Base-by-base conservation (phyloP, 2,888 invertebrate genomes). In the Vannuccia rotundouncinata region DNA sequence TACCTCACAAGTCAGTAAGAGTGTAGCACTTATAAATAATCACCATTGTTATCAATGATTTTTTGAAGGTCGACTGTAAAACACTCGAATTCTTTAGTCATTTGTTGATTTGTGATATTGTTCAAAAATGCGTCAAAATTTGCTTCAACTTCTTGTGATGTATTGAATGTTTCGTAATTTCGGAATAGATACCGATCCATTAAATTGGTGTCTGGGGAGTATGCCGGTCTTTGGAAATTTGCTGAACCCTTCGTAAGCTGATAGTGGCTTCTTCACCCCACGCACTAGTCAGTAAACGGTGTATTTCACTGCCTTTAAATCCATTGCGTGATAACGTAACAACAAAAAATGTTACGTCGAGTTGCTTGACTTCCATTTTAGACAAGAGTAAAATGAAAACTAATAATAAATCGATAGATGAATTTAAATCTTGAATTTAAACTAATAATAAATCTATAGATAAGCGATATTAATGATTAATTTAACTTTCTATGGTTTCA, bases 151-250 rank as follows among this genome's bases (percentile, higher is more conserved):
- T 75, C 75, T 73, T 22, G 29, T 31, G 2, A 31, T 31, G 75
- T 17, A 75, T 75, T 75, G 31, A 75, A 75, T 31, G 31, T 31
- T 75, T 75, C 75, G 22, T 31, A 75, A 75, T 75, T 75, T 75
- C 75, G 29, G 27, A 75, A 75, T 29, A 75, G 29, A 30, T 75
- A 75, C 5, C 25, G 29, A 75, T 75, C 29, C 30, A 10, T 29
- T 27, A 75, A 25, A 75, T 75, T 29, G 31, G 31, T 31, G 74
- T 73, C 74, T 22, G 27, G 74, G 22, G 74, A 73, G 74, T 73
- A 73, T 22, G 74, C 22, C 22, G 27, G 74, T 66, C 66, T 66
- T 66, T 66, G 66, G 66, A 66, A 66, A 66, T 66, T 66, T 66
- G 66, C 66, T 66, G 22, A 66, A 66, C 66, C 66, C 66, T 66